Conservation (phyloP, 2,113 vertebrate genomes). For the Paraplagusia blochii region DNA sequence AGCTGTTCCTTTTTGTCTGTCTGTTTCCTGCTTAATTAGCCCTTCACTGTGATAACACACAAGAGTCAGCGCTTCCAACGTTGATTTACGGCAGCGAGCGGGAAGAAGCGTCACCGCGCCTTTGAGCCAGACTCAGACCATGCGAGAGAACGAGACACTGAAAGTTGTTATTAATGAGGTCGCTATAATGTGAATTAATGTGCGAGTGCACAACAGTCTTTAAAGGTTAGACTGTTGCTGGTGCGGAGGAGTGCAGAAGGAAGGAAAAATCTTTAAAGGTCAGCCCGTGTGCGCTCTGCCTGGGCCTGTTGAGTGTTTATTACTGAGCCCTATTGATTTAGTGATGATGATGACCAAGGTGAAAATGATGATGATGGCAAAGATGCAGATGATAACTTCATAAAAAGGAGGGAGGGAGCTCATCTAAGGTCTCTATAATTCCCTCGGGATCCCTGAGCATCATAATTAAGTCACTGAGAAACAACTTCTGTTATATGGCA, state of each 20-base stretch:
- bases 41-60: conserved; percentile 62
- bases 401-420: conserved; percentile 58
- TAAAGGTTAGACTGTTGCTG: conserved; percentile 79
- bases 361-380: conserved; percentile 72
- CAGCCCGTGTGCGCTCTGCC: conserved; percentile 64
- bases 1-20: conserved; percentile 60
- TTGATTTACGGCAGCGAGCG: conserved; percentile 72
- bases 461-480: conserved; percentile 49
- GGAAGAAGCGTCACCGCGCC: conserved; percentile 51
- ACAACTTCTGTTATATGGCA: conserved; percentile 23
- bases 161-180: conserved; percentile 80
- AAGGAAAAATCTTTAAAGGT: conserved; percentile 79
- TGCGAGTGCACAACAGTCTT: conserved; percentile 79
- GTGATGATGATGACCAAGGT: conserved; percentile 73
- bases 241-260: conserved; percentile 57
- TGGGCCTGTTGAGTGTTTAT: conserved; percentile 75
- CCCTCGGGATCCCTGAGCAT: conserved; percentile 31
- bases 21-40: conserved; percentile 77
- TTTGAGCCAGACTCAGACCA: conserved; percentile 55
- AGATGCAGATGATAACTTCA: conserved; percentile 71
- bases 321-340: conserved; percentile 77
- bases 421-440: conserved; percentile 47
- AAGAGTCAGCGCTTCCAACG: conserved; percentile 67
- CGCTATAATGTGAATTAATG: conserved; percentile 80
- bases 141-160: conserved; percentile 61